Percentiles rank a stretch among this genome's conserved stretches.
These are phyloP conservation scores for Branchellion lobata DNA, from an alignment of 2,888 invertebrate species.

Conservation along the genomic window DNA sequence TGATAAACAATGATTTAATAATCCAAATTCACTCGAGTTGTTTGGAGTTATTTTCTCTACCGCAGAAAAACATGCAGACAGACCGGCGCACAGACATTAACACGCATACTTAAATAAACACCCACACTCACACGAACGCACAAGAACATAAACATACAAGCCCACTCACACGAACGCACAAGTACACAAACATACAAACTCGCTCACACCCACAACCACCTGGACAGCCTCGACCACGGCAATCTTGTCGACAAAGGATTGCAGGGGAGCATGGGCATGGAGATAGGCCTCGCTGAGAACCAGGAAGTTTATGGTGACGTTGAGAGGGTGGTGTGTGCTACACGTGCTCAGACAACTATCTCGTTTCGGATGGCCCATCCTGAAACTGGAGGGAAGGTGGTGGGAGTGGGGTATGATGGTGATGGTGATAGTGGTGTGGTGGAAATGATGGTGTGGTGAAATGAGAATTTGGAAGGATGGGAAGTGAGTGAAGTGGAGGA, in stretches of 20 bases:
- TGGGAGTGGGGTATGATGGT: slow-evolving; percentile 16
- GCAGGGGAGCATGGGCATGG: slow-evolving; percentile 80
- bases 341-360: slow-evolving; percentile 55
- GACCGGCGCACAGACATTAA: too few relatives aligned
- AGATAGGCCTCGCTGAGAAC: slow-evolving; percentile 80
- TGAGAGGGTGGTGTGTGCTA: slow-evolving; percentile 57
- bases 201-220: slow-evolving; percentile 58
- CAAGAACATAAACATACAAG: too few relatives aligned
- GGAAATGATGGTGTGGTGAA: slow-evolving; percentile 31
- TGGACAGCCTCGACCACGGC: slow-evolving; percentile 81
- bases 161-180: too few relatives aligned
- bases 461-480: neutral
- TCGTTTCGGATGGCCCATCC: too few relatives aligned
- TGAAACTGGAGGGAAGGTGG: slow-evolving; percentile 32
- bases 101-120: too few relatives aligned
- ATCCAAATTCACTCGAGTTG: too few relatives aligned
- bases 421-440: too few relatives aligned
- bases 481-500: slow-evolving; percentile 13
- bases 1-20: too few relatives aligned
- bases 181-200: too few relatives aligned
- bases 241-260: slow-evolving; percentile 78
- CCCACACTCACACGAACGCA: too few relatives aligned
- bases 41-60: too few relatives aligned
- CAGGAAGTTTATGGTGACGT: slow-evolving; percentile 63
- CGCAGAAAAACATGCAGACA: too few relatives aligned